A percentile compares a stretch with the other conserved stretches of the same genome.
Evolutionary conservation across 2,888 invertebrate genomes (phyloP).

Genomic region (Melanargia galathea): DNA sequence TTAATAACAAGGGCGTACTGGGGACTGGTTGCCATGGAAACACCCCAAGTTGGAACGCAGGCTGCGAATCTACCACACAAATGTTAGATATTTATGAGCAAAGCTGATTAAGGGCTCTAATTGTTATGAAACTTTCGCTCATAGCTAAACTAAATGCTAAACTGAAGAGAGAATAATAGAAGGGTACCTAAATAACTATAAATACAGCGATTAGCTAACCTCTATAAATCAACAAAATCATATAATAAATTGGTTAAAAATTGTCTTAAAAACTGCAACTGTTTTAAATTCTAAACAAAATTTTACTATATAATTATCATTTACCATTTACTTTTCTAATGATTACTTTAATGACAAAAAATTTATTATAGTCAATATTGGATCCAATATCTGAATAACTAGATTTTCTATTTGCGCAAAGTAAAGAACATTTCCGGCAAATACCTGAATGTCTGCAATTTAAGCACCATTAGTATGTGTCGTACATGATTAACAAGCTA

Average conservation of each 20-base stretch:
- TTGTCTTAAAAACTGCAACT: background rate
- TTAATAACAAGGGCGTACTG: slow-evolving; percentile 81
- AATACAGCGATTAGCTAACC: background rate
- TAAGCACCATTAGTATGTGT: slow-evolving; percentile 15
- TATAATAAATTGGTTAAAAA: background rate
- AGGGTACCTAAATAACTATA: background rate
- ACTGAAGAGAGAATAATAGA: slow-evolving; percentile 19
- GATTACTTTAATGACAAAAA: too few relatives aligned
- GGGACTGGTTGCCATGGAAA: slow-evolving; percentile 74
- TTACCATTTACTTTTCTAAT: too few relatives aligned
- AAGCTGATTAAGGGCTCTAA: slow-evolving; percentile 75
- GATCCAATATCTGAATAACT: background rate
- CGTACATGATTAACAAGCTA: slow-evolving; percentile 57
- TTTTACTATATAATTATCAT: too few relatives aligned
- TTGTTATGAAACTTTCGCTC: slow-evolving; percentile 53
- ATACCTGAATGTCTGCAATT: slow-evolving; percentile 7
- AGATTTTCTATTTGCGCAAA: background rate
- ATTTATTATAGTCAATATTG: too few relatives aligned
- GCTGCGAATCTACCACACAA: slow-evolving; percentile 66
- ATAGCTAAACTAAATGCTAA: slow-evolving; percentile 28
- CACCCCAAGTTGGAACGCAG: slow-evolving; percentile 70
- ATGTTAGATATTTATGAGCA: slow-evolving; percentile 74
- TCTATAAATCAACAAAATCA: background rate
- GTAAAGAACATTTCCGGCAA: background rate
- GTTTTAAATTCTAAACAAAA: too few relatives aligned